Evolutionary conservation across 2,797 vertebrate species (phyloP).

Genomic region (Nothura maculosa): DNA sequence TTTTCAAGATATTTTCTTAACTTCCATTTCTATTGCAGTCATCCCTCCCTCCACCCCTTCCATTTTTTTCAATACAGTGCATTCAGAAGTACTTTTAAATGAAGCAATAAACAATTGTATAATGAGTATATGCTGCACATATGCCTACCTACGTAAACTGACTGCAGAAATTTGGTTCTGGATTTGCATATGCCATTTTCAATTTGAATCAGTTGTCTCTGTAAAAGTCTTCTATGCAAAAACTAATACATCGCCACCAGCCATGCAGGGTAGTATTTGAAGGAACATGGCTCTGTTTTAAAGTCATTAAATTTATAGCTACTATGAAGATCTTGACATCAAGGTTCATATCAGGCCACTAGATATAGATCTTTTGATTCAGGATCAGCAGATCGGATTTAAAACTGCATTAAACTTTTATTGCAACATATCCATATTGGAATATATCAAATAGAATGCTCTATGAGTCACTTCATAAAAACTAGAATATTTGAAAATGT

Average conservation of each 20-base stretch:
- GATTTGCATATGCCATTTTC: not conserved
- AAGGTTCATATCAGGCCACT: not conserved
- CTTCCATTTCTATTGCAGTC: not conserved
- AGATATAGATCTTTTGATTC: slow-evolving; percentile 22
- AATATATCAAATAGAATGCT: slow-evolving; percentile 40
- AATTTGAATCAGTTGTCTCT: not conserved
- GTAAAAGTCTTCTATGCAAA: not conserved
- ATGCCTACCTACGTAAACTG: not conserved
- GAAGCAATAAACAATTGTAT: not conserved
- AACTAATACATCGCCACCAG: not conserved
- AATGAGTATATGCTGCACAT: not conserved
- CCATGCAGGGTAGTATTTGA: not conserved
- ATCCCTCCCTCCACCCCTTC: not conserved
- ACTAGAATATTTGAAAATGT: not conserved
- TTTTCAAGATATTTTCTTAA: not conserved
- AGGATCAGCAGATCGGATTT: slow-evolving; percentile 5
- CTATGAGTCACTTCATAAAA: not conserved
- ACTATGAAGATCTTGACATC: not conserved
- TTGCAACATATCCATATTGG: not conserved
- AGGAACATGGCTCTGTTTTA: not conserved
- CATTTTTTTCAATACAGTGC: not conserved
- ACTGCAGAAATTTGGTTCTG: not conserved
- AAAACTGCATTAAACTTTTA: slow-evolving; percentile 37
- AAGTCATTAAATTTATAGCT: not conserved
- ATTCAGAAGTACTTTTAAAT: not conserved